Evolutionary conservation across 2,888 invertebrate genomes (phyloP), one percentile per base, ranked within the genome.

Genomic region (Hyposoter dolosus): DNA sequence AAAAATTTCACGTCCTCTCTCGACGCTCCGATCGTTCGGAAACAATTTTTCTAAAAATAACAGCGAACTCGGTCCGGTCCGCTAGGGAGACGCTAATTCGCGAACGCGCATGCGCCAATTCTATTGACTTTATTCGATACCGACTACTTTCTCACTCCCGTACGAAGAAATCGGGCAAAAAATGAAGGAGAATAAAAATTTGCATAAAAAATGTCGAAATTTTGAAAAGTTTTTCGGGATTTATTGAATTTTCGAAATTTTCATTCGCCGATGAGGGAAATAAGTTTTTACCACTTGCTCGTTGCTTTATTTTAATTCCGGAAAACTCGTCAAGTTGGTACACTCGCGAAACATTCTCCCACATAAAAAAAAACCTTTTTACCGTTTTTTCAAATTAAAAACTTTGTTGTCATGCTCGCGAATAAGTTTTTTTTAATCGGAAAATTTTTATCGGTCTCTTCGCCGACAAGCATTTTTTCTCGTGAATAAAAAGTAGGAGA

Each of bases 1-100:
- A 83, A 83, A 79, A 88, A 60, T 43, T 60, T 76, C 32, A 72
- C 53, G 82, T 87, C 82, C 71, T 76, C 45, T 78, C 72, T 77
- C 79, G 82, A 74, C 77, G 82, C 76, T 69, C 35, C 32, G 66
- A 75, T 74, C 78, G 69, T 81, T 71, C 76, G 53, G 76, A 77
- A 60, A 17, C 69, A 23, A 74, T 63, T 56, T 89, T 84, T 89
- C 91, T 91, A 92, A 89, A 92, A 92, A 91, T 92, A 91, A 88
- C 87, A 78, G 74, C 75, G 81, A 69, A 82, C 74, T 82, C 89
- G 88, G 89, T 66, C 63, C 71, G 47, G 56, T 88, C 89, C 88
- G 90, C 89, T 90, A 86, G 43, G 45, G 76, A 83, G 71, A 84
- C 76, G 50, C 23, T 17, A 72, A 6, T 12, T 40, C 83, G 68